Base-by-base conservation (phyloP, 2,888 invertebrate species). In the Drosophila yooni region DNA sequence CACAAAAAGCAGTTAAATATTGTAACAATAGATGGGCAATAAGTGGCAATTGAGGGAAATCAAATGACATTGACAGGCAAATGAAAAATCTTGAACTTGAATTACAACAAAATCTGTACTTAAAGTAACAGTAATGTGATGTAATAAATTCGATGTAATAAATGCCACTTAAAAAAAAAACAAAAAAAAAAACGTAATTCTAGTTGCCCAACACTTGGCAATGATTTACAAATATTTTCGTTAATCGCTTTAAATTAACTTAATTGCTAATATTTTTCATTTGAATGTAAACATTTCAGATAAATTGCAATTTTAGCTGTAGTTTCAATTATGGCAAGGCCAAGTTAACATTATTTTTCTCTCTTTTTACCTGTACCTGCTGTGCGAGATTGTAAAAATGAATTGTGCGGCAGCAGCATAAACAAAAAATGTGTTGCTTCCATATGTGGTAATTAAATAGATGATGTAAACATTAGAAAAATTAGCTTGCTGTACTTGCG, bases 361-460 rank as follows among this genome's bases (percentile, higher is more conserved):
- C 13, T 25, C 21, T 8, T 7, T 25, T 52, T 21, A 21, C 21
- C 21, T n/a, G 10, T 7, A 34, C 70, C 75, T 27, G 70, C 70
- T 67, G 74, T 63, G 69, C 57, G 46, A 29, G 58, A 36, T 34
- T 40, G 40, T 43, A 46, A 58, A 64, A 51, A 5, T 50, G 15
- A 58, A 34, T 58, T 58, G 48, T 40, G 27, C 27, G 53, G 18
- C 31, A 48, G 27, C 33, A 40, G 21, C 54, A 68, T 40, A 56
- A 64, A 61, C 56, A 3, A 33, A 13, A 48, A 36, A 58, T 48
- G 27, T 43, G 54, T 59, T 50, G 40, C 57, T 54, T 29, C n/a
- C n/a, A 15, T 60, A 66, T 40, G 52, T 52, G 52, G 73, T 62
- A 76, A 64, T 74, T 68, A 74, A 73, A 72, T 81, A 60, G 72